Percentiles rank a stretch among this genome's conserved stretches.
Evolutionary conservation across 2,113 vertebrate genomes (phyloP).

Genomic region (Cryptoleucopteryx plumbea): DNA sequence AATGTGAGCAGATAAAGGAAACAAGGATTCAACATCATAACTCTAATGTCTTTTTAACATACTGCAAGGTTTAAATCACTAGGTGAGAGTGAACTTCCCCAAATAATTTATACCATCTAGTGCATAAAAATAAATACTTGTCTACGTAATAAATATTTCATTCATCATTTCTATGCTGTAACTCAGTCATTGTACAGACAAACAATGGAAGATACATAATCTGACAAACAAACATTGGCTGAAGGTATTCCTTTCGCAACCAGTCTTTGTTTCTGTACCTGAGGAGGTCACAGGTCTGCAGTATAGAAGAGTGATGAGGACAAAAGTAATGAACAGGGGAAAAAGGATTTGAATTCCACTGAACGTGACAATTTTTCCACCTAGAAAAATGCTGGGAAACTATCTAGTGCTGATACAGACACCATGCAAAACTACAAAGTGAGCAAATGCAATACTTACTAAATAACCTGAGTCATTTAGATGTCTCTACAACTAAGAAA

Average conservation of each 20-base stretch:
- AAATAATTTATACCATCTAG: background rate
- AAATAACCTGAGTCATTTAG: background rate
- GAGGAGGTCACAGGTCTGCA: background rate
- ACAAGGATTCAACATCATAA: background rate
- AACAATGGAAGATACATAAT: background rate
- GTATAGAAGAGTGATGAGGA: background rate
- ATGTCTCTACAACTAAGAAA: background rate
- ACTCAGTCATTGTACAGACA: background rate
- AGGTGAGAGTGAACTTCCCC: background rate
- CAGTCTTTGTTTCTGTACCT: background rate
- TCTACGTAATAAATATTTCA: background rate
- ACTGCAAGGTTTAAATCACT: background rate
- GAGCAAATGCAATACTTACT: background rate
- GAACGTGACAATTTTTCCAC: background rate
- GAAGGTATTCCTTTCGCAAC: background rate
- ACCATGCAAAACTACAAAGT: background rate
- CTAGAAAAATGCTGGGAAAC: background rate
- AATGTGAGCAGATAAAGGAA: background rate
- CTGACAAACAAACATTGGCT: background rate
- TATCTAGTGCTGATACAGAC: background rate
- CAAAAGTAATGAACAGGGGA: background rate
- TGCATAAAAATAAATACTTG: background rate
- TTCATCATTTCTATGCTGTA: background rate
- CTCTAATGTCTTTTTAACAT: background rate
- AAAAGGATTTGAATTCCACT: background rate